Percentiles rank a stretch among this genome's conserved stretches.
These are phyloP conservation scores for Eumeta japonica DNA, from an alignment of 1,140 invertebrate species.

Conservation along the genomic window DNA sequence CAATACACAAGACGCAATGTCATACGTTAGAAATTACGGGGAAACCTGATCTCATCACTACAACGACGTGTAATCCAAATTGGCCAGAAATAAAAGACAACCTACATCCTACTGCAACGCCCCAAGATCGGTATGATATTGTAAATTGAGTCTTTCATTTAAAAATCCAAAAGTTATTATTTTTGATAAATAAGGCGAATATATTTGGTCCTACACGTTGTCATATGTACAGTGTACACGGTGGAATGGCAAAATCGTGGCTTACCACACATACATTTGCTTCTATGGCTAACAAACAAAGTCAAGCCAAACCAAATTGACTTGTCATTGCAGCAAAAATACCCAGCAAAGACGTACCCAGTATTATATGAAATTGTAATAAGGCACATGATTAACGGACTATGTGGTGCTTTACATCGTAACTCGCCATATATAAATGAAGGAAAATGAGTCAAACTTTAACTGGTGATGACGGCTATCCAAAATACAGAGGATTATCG, in stretches of 20 bases:
- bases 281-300: conserved; percentile 23
- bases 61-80: conserved; percentile 46
- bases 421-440: conserved; percentile 19
- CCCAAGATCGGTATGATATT: conserved; percentile 20
- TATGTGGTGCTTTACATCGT: conserved; percentile 15
- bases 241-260: conserved; percentile 23
- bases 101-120: conserved; percentile 16
- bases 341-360: conserved; percentile 35
- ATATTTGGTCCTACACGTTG: too few relatives aligned
- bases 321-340: conserved; percentile 46
- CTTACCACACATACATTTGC: too few relatives aligned
- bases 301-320: conserved; percentile 34
- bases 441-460: conserved; percentile 16
- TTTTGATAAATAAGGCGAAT: conserved; percentile 16
- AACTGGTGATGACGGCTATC: conserved; percentile 42
- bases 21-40: conserved; percentile 43
- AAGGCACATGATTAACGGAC: too few relatives aligned
- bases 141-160: conserved; percentile 20
- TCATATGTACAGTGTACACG: conserved; percentile 19
- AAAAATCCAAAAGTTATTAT: conserved; percentile 21
- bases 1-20: conserved; percentile 25
- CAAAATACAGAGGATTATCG: conserved; percentile 36
- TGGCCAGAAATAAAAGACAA: conserved; percentile 35
- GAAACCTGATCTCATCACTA: conserved; percentile 36
- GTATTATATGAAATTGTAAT: conserved; percentile 28